These are phyloP conservation scores for Nematostella vectensis DNA, from an alignment of 92 coral and sea anemone genomes.

Conservation along the genomic window DNA sequence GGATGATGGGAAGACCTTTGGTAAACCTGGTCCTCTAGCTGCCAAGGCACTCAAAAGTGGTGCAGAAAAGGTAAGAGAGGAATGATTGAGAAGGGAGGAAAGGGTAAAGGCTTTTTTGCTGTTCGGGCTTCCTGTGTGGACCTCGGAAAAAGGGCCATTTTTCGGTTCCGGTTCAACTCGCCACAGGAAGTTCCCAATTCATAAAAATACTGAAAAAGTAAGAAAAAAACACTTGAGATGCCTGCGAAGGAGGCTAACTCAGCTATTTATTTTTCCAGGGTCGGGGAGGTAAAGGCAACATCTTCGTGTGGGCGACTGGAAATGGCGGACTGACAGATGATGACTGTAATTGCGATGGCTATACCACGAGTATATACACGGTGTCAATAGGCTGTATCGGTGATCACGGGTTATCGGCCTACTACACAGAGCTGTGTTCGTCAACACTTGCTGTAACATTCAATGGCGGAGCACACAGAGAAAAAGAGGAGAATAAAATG, in stretches of 20 bases:
- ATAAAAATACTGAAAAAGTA: no score
- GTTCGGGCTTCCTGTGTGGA: no score
- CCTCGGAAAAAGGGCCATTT: no score
- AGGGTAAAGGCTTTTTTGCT: no score
- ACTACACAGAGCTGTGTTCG: slow-evolving; percentile 83
- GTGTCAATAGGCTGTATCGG: slow-evolving; percentile 88
- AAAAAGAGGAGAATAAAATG: slow-evolving; percentile 81
- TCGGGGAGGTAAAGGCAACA: slow-evolving; percentile 86
- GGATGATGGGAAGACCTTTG: slow-evolving; percentile 98
- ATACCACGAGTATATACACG: slow-evolving; percentile 88
- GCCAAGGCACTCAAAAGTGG: slow-evolving; percentile 89
- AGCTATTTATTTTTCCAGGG: slow-evolving; percentile 43
- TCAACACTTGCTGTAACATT: slow-evolving; percentile 86
- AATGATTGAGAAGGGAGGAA: no score
- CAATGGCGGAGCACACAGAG: slow-evolving; percentile 88
- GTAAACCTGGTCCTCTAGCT: slow-evolving; percentile 94
- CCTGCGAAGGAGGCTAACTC: no score
- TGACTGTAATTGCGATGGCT: slow-evolving; percentile 91
- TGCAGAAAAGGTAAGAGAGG: slow-evolving; percentile 53
- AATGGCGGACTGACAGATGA: slow-evolving; percentile 94
- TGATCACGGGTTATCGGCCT: slow-evolving; percentile 82
- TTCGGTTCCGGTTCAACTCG: not conserved
- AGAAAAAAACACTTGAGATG: no score
- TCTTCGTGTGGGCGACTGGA: slow-evolving; percentile 96
- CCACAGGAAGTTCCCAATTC: no score